Evolutionary conservation across 2,888 invertebrate genomes (phyloP).

Genomic region (Vandiemenella viatica): DNA sequence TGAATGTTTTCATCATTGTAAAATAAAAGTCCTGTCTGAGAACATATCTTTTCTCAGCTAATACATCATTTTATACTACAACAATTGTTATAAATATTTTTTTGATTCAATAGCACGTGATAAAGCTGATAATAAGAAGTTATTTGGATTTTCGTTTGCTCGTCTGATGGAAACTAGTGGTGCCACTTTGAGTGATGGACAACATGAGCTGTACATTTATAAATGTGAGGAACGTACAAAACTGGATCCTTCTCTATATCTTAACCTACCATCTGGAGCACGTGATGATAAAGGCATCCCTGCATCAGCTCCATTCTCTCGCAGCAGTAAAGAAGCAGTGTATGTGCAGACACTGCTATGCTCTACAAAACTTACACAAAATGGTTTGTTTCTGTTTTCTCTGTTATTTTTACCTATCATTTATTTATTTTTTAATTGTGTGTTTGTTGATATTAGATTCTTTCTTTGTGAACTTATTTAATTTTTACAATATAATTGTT

Average conservation of each 20-base stretch:
- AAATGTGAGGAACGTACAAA: constrained; percentile 76
- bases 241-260: constrained; percentile 40
- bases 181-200: constrained; percentile 74
- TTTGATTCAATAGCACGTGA: constrained; percentile 51
- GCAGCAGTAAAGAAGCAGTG: constrained; percentile 73
- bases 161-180: constrained; percentile 83
- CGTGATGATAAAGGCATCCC: constrained; percentile 31
- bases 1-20: too few relatives aligned
- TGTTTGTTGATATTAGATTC: too few relatives aligned
- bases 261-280: constrained; percentile 31
- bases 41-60: too few relatives aligned
- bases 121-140: constrained; percentile 70
- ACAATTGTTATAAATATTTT: too few relatives aligned
- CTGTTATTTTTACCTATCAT: neutral
- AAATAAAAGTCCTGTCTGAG: too few relatives aligned
- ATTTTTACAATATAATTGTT: too few relatives aligned
- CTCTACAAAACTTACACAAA: constrained; percentile 94
- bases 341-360: constrained; percentile 70
- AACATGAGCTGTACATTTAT: constrained; percentile 80
- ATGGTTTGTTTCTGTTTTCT: constrained; percentile 40
- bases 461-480: too few relatives aligned
- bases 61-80: too few relatives aligned
- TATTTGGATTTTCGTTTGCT: constrained; percentile 83
- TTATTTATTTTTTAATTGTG: neutral
- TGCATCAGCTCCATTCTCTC: constrained; percentile 36